Evolutionary conservation across 2,797 vertebrate species (phyloP), one percentile per base, ranked within the genome.

Genomic region (Danio albolineatus): DNA sequence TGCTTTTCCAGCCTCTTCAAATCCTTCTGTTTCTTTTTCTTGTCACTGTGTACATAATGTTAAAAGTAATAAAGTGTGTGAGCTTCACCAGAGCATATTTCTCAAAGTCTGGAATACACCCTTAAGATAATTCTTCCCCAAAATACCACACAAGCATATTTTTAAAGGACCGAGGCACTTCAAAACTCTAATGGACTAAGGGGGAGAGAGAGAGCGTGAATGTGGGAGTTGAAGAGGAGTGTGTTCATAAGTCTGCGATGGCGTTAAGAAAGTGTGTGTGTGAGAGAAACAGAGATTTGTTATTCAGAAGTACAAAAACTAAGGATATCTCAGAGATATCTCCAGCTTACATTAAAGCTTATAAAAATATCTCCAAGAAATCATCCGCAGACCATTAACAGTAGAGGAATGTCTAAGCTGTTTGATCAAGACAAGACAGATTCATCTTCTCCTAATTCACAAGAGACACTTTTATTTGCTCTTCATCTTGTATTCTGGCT

Each of bases 401-500:
- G 65, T 51, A 38, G 41, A 57, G 7, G 21, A 72, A 28, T 57
- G 53, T 64, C 41, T 46, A 48, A 79, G 44, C 12, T 17, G 53
- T 66, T 73, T 65, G 51, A 80, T 65, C 78, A 54, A 41, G 61
- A 59, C 6, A 59, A 74, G 62, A 56, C 10, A 74, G 71, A 82
- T 78, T 61, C 16, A 7, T 80, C 76, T 81, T 62, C 38, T 13
- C 16, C 62, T 54, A 61, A 79, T 56, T 49, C 62, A 75, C 17
- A 66, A 3, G 28, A 54, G 60, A 76, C 61, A 71, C 70, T 78
- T 80, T 44, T 54, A 66, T 73, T 72, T 67, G 70, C 65, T 38
- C 46, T 81, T 64, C 17, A 57, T 56, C 60, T 66, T 73, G 8
- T 65, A 72, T 73, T 21, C 46, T 56, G 67, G 53, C 48, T 78